Evolutionary conservation across 2,113 vertebrate genomes (phyloP).

Genomic region (Eretmochelys imbricata): DNA sequence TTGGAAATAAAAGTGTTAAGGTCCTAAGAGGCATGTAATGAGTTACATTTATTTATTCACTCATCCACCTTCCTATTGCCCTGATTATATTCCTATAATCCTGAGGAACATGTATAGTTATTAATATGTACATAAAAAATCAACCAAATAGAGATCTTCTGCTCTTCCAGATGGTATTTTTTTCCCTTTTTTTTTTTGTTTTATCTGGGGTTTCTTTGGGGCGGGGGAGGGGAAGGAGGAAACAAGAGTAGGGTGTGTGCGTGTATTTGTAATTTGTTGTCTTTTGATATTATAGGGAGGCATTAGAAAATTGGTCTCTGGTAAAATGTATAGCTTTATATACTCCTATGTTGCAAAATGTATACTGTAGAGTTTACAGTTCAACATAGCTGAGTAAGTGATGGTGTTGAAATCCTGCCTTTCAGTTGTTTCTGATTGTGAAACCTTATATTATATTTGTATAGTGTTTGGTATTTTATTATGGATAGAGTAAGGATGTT

Average conservation of each 20-base stretch:
- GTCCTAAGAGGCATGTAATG: not conserved
- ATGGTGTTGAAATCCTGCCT: not conserved
- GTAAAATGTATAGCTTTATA: not conserved
- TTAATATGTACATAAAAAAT: not conserved
- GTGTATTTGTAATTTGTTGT: not conserved
- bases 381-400: not conserved
- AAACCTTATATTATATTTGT: not conserved
- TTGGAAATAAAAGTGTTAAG: not conserved
- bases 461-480: accelerated
- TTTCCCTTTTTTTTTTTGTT: not conserved
- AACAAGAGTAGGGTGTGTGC: not conserved
- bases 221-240: not conserved
- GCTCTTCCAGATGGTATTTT: accelerated
- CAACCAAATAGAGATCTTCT: not conserved
- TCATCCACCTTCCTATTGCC: accelerated
- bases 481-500: accelerated
- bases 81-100: too few species aligned
- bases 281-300: not conserved
- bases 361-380: accelerated
- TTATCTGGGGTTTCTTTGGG: not conserved
- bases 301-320: accelerated
- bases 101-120: accelerated
- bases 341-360: accelerated
- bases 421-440: not conserved
- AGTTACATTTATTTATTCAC: not conserved